Evolutionary conservation across 2,797 vertebrate genomes (phyloP).

Genomic region (Pseudochirops cupreus): DNA sequence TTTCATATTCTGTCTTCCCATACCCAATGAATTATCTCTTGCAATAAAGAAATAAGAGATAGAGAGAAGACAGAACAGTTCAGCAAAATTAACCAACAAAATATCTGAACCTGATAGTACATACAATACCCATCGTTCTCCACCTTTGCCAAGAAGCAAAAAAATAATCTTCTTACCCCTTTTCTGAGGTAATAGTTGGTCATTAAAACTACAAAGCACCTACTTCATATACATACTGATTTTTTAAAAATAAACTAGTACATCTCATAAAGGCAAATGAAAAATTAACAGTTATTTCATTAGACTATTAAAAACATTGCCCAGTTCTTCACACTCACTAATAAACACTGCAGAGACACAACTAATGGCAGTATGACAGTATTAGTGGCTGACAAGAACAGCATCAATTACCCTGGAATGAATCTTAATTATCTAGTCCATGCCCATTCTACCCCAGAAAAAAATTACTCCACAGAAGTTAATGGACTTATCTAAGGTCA

Average conservation of each 20-base stretch:
- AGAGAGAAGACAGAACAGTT: neutral
- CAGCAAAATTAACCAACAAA: neutral
- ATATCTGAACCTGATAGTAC: neutral
- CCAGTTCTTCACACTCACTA: neutral
- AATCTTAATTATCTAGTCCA: neutral
- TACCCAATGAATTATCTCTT: neutral
- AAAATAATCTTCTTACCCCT: neutral
- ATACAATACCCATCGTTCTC: neutral
- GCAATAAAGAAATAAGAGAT: neutral
- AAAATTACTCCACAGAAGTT: neutral
- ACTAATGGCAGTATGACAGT: neutral
- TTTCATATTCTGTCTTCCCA: neutral
- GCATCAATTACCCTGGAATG: neutral
- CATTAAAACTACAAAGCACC: neutral
- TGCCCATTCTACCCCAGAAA: neutral
- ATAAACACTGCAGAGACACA: neutral
- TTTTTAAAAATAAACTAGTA: neutral
- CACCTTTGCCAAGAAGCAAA: neutral
- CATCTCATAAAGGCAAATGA: neutral
- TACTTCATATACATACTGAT: neutral
- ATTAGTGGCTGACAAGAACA: neutral
- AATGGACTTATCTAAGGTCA: neutral
- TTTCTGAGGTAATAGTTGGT: neutral
- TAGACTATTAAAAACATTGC: neutral
- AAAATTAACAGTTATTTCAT: neutral